A percentile compares a stretch with the other conserved stretches of the same genome.
Conservation (phyloP, 1,140 invertebrate genomes). For the Heliconius congener region DNA sequence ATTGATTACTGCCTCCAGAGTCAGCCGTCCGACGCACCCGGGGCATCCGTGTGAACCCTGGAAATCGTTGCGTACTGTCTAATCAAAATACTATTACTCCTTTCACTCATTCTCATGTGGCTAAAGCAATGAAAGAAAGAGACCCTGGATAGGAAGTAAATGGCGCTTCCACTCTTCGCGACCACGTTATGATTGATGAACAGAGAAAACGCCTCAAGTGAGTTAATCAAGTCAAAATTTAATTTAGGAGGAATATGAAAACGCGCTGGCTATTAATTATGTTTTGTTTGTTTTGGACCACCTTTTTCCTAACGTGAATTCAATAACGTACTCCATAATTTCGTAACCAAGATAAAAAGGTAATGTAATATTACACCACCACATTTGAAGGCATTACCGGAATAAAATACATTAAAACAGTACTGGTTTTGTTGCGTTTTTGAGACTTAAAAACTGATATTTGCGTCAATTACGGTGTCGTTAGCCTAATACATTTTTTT, state of each 20-base stretch:
- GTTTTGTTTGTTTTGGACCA: constrained; percentile 75
- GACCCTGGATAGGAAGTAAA: constrained; percentile 64
- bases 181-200: constrained; percentile 76
- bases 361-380: constrained; percentile 31
- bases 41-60: constrained; percentile 69
- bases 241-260: constrained; percentile 76
- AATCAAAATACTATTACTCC: constrained; percentile 53
- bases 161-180: constrained; percentile 64
- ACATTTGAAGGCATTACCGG: constrained; percentile 21
- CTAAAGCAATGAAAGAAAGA: constrained; percentile 35
- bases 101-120: constrained; percentile 47
- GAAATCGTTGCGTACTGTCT: constrained; percentile 69
- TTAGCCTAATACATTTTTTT: constrained; percentile 8
- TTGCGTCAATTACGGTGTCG: neutral
- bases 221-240: constrained; percentile 78
- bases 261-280: constrained; percentile 64
- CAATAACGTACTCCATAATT: constrained; percentile 52
- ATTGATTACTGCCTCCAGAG: constrained; percentile 78
- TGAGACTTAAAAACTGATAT: constrained; percentile 4
- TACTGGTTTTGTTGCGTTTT: neutral
- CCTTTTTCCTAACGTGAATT: constrained; percentile 55
- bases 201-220: constrained; percentile 79
- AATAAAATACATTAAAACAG: constrained; percentile 23
- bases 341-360: constrained; percentile 32
- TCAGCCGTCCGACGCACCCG: constrained; percentile 55